These are phyloP conservation scores for Isoperla grammatica DNA, from an alignment of 2,888 invertebrate species.

Conservation along the genomic window DNA sequence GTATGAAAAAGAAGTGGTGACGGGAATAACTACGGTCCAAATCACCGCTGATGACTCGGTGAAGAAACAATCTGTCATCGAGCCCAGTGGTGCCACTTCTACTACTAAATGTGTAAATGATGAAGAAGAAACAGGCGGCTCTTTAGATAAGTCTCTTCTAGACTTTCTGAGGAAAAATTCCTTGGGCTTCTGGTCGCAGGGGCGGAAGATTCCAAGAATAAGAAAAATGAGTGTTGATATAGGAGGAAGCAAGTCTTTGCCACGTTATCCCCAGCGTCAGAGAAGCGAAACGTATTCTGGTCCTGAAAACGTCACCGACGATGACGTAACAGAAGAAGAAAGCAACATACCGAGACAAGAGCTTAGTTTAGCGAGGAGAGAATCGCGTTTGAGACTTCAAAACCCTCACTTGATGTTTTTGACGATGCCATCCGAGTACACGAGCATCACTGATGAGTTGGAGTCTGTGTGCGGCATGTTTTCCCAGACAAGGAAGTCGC, in stretches of 20 bases:
- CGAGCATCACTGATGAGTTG: slow-evolving; percentile 88
- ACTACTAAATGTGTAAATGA: background rate
- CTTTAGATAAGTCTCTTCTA: slow-evolving; percentile 8
- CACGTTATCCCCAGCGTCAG: slow-evolving; percentile 59
- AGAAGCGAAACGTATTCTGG: slow-evolving; percentile 79
- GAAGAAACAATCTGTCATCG: background rate
- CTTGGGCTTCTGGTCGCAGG: slow-evolving; percentile 21
- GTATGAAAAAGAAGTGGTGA: slow-evolving; percentile 23
- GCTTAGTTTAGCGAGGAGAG: slow-evolving; percentile 53
- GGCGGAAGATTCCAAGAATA: too few species aligned
- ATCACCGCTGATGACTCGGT: background rate
- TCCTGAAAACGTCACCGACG: slow-evolving; percentile 52
- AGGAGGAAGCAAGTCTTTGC: too few species aligned
- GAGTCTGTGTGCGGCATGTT: slow-evolving; percentile 77
- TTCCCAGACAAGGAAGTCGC: slow-evolving; percentile 49
- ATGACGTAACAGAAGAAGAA: slow-evolving; percentile 30
- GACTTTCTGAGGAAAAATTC: slow-evolving; percentile 23
- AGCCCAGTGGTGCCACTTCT: background rate
- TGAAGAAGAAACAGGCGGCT: slow-evolving; percentile 3
- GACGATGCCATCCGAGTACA: slow-evolving; percentile 84
- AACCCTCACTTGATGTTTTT: slow-evolving; percentile 56
- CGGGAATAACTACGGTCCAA: background rate
- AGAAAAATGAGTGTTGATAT: too few species aligned
- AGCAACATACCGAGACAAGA: slow-evolving; percentile 51
- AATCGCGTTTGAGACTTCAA: slow-evolving; percentile 49